A percentile compares a stretch with the other conserved stretches of the same genome.
Conservation (phyloP, 2,797 vertebrate species). For the Hyperoplus lanceolatus region DNA sequence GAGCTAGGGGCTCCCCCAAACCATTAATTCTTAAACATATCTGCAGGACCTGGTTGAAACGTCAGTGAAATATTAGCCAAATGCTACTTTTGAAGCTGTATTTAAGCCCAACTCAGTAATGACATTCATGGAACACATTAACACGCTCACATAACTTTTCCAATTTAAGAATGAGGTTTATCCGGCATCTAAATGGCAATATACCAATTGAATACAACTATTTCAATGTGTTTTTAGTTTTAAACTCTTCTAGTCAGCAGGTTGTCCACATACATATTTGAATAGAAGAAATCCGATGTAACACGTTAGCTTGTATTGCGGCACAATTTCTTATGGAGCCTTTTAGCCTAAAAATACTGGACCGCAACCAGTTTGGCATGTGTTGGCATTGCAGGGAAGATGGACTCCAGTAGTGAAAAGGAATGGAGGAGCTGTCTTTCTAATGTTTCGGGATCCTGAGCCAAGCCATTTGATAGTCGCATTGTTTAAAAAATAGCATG, state of each 20-base stretch:
- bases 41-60: neutral
- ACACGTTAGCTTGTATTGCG: slow-evolving; percentile 59
- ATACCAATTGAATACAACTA: neutral
- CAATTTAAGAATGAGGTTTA: neutral
- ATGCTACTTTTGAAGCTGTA: neutral
- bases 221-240: neutral
- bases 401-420: slow-evolving; percentile 81
- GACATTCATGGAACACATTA: neutral
- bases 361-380: slow-evolving; percentile 79
- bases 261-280: slow-evolving; percentile 30
- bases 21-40: too few relatives aligned
- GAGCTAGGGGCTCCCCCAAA: too few relatives aligned
- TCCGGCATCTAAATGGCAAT: neutral
- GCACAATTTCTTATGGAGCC: slow-evolving; percentile 60
- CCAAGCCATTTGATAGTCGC: slow-evolving; percentile 80
- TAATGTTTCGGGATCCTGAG: slow-evolving; percentile 70
- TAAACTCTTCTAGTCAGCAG: slow-evolving; percentile 3
- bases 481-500: slow-evolving; percentile 77
- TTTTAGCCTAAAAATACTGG: slow-evolving; percentile 78
- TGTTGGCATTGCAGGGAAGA: slow-evolving; percentile 80
- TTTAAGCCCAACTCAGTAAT: neutral
- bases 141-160: neutral
- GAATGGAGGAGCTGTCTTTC: slow-evolving; percentile 77
- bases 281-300: slow-evolving; percentile 31
- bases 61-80: neutral